A percentile compares a stretch with the other conserved stretches of the same genome.
Evolutionary conservation across 2,888 invertebrate genomes (phyloP).

Genomic region (Nymphalis urticae): DNA sequence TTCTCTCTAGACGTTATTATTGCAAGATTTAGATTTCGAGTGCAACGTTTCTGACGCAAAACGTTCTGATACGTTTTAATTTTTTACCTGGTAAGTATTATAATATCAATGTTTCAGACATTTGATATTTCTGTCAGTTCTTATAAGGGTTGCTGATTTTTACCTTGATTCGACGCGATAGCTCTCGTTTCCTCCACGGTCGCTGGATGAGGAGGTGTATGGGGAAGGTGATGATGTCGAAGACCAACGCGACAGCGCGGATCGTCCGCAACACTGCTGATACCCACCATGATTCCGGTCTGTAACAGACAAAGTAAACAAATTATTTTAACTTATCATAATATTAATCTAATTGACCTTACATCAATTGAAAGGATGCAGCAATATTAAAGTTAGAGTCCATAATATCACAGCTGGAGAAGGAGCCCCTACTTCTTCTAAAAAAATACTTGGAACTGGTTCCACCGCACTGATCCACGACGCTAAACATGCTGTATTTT

Average conservation of each 20-base stretch:
- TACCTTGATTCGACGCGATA: slow-evolving; percentile 90
- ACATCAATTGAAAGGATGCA: too few species aligned
- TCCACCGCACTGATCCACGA: too few species aligned
- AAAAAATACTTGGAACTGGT: too few species aligned
- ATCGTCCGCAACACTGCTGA: slow-evolving; percentile 88
- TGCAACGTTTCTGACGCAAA: too few species aligned
- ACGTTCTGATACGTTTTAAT: too few species aligned
- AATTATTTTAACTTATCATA: neutral
- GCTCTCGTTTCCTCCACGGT: slow-evolving; percentile 91
- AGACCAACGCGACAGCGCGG: slow-evolving; percentile 90
- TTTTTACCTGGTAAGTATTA: neutral
- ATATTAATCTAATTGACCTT: too few species aligned
- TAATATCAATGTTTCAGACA: neutral
- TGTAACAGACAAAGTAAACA: slow-evolving; percentile 45
- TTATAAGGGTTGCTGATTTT: slow-evolving; percentile 35
- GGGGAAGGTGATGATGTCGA: slow-evolving; percentile 95
- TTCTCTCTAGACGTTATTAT: too few species aligned
- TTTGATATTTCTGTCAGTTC: neutral
- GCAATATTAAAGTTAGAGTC: too few species aligned
- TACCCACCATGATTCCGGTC: slow-evolving; percentile 85
- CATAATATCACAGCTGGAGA: too few species aligned
- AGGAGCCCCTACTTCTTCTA: too few species aligned
- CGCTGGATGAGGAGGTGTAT: slow-evolving; percentile 92
- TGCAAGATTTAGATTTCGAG: too few species aligned
- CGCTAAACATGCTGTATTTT: too few species aligned